Evolutionary conservation across 1,140 invertebrate genomes (phyloP), one percentile per base, ranked within the genome.

Genomic region (Helicoverpa armigera): DNA sequence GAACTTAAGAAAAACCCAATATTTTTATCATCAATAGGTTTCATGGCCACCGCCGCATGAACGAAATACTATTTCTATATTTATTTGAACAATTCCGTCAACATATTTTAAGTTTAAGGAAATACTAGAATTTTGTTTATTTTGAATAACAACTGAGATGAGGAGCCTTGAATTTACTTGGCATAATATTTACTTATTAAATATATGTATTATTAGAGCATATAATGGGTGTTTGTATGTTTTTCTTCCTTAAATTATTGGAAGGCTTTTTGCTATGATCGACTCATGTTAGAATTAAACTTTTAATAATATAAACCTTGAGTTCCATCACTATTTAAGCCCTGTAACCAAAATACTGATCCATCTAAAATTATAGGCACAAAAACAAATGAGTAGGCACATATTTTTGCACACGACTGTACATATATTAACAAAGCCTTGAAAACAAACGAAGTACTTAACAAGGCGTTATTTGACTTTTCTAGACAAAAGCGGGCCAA

Each of bases 81-180:
- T 60, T 29, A 60, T 60, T 60, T 29, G 35, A 67, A 18, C n/a
- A 60, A 31, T 12, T 13, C 18, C 11, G 9, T 16, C 16, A 65
- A 18, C 63, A 18, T 48, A 67, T 16, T 50, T 67, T 50, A 10
- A 50, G 35, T 67, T 67, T 67, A 67, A 14, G 63, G 63, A 67
- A 67, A 67, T 5, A 67, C 9, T 11, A 13, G 10, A 18, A 67
- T 43, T 67, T 12, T 67, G 9, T 67, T 18, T 67, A 67, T 67
- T 58, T 50, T 16, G 63, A 16, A 67, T 48, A 67, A 9, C n/a
- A 48, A 67, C 7, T 58, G 5, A 18, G 7, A 1, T n/a, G 63
- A 11, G 11, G 12, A 50, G 16, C 63, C 63, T 67, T 67, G 63
- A 67, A 50, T 16, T 35, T 48, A 50, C 12, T 3, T 12, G 9